Percentiles rank a stretch among this genome's conserved stretches.
Conservation (phyloP, 2,888 invertebrate species). For the Meiosimyza platycephala region DNA sequence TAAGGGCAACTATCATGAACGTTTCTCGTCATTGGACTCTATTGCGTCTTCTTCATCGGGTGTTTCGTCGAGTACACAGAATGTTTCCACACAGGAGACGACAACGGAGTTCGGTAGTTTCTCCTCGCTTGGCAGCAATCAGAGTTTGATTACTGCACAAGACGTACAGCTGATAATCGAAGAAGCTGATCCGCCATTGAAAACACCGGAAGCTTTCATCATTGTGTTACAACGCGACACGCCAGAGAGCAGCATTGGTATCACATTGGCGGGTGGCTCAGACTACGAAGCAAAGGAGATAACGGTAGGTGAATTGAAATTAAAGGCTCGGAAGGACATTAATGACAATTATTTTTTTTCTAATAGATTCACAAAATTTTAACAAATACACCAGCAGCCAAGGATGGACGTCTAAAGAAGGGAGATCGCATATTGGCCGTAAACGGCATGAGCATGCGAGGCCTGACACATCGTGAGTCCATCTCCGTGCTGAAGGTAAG, state of each 20-base stretch:
- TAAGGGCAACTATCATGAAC: slow-evolving; percentile 60
- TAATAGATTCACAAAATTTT: slow-evolving; percentile 87
- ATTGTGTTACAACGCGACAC: slow-evolving; percentile 76
- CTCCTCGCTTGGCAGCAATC: slow-evolving; percentile 67
- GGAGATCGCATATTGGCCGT: slow-evolving; percentile 91
- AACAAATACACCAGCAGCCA: slow-evolving; percentile 86
- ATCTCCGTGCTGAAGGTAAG: slow-evolving; percentile 85
- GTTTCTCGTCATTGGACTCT: slow-evolving; percentile 66
- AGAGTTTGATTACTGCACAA: slow-evolving; percentile 67
- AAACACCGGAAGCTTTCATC: slow-evolving; percentile 73
- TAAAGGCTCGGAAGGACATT: background rate
- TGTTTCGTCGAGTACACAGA: slow-evolving; percentile 65
- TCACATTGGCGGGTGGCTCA: slow-evolving; percentile 88
- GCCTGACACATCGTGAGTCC: slow-evolving; percentile 88
- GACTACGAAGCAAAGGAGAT: slow-evolving; percentile 94
- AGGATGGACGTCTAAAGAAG: slow-evolving; percentile 85
- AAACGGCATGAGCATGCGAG: slow-evolving; percentile 85
- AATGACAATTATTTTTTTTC: too few species aligned
- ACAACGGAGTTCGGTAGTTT: slow-evolving; percentile 67
- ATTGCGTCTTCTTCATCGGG: slow-evolving; percentile 66
- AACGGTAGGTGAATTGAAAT: slow-evolving; percentile 73
- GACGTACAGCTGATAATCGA: slow-evolving; percentile 76
- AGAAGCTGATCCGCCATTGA: slow-evolving; percentile 75
- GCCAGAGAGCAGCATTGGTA: slow-evolving; percentile 82
- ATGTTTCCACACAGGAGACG: slow-evolving; percentile 63